Evolutionary conservation across 1,140 invertebrate genomes (phyloP), one percentile per base, ranked within the genome.

Genomic region (Cotesia chilonis): DNA sequence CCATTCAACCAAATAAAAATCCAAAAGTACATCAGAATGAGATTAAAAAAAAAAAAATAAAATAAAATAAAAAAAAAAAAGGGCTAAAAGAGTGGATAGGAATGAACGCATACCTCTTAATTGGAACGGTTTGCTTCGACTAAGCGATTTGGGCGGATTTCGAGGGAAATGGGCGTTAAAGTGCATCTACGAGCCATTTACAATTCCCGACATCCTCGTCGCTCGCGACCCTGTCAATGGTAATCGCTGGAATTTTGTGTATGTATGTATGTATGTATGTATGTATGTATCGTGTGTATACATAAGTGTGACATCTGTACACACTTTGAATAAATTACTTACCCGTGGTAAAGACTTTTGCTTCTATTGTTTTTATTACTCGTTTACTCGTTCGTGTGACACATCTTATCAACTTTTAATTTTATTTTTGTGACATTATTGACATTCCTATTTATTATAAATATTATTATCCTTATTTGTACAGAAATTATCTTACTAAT

Each of bases 41-140:
- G 14, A 59, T 47, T 14, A 14, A 14, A 12, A 51, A 54, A 37
- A 57, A 61, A 73, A 76, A 75, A 76, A 74, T 68, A 54, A 74
- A 63, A 78, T 77, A 80, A 77, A 77, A 72, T n/a, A 77, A 36
- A 63, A 37, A 60, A 20, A 79, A 74, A 76, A 79, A 77, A 75
- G 74, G 81, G 77, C 79, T 73, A 76, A 55, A n/a, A 14, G 54
- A n/a, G n/a, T 4, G n/a, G 12, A 20, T 61, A 64, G 67, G 80
- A 81, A 85, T 83, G 79, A 77, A 84, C 80, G 84, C 84, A 86
- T 86, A 86, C 83, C 84, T 86, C 84, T 86, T 86, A 86, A 86
- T 86, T 86, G 84, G 84, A 85, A 85, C 84, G 84, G 80, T 86
- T 86, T 83, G 83, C 83, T 79, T 74, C 54, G 78, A 76, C 79